phyloP scores from a whole-genome alignment of 2,113 vertebrate species.

The Hylia prasina region DNA sequence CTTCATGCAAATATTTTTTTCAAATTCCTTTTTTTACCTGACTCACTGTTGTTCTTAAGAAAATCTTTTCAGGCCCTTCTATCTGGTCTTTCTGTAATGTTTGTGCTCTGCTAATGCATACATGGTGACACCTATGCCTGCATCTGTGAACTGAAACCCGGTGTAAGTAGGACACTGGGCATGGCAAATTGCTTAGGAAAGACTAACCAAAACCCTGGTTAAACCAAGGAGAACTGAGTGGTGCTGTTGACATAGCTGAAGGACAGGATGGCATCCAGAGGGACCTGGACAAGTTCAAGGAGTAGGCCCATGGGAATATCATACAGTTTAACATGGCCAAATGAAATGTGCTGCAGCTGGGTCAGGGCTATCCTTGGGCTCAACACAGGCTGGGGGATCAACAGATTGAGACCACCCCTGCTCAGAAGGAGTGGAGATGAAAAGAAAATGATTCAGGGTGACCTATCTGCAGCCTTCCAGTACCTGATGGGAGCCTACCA shows the following conservation, averaged over 20 bases:
- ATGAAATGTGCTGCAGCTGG: neutral
- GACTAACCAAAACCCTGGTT: neutral
- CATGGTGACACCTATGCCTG: fast-evolving
- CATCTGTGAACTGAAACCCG: neutral
- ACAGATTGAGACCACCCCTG: neutral
- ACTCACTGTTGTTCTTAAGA: neutral
- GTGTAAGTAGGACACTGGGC: fast-evolving
- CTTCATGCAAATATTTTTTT: neutral
- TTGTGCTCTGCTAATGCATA: neutral
- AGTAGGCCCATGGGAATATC: neutral
- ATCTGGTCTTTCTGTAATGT: neutral
- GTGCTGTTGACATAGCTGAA: neutral
- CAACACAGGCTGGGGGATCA: neutral
- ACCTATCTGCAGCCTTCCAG: neutral
- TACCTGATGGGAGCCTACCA: neutral
- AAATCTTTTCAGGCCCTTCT: neutral
- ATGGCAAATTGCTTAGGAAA: neutral
- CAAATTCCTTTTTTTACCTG: neutral
- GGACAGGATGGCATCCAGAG: neutral
- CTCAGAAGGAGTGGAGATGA: neutral
- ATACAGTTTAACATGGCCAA: neutral
- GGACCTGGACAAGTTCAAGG: neutral
- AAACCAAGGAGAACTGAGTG: neutral
- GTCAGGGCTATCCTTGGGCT: neutral
- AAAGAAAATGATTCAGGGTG: neutral